phyloP scores from a whole-genome alignment of 1,140 invertebrate genomes.

The Homalodisca vitripennis region DNA sequence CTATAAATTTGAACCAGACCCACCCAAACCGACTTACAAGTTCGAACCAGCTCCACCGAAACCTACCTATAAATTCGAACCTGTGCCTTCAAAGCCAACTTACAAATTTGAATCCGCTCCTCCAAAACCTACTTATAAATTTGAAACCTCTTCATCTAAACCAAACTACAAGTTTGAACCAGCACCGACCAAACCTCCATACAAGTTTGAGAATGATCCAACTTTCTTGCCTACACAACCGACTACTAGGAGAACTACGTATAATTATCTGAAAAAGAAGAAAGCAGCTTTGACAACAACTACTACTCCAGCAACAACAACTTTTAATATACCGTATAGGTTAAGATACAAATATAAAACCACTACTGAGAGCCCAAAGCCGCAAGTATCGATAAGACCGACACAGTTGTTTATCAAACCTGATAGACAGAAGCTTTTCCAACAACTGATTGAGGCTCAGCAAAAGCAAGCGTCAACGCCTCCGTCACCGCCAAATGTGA shows the following conservation, averaged over 20 bases:
- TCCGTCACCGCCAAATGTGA: constrained; percentile 15
- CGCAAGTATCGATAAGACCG: constrained; percentile 18
- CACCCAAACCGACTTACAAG: constrained; percentile 11
- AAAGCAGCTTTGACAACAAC: constrained; percentile 31
- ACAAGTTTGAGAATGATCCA: constrained; percentile 1
- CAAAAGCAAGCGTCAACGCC: constrained; percentile 28
- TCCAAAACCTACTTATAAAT: neutral
- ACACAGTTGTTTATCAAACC: constrained; percentile 29
- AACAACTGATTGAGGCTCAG: constrained; percentile 33
- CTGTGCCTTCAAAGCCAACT: neutral
- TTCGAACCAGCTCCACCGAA: constrained; percentile 16
- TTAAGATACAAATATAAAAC: constrained; percentile 29
- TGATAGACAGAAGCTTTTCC: constrained; percentile 38
- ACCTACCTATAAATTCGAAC: neutral
- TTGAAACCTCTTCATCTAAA: neutral
- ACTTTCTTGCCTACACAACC: constrained; percentile 25
- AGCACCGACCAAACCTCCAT: constrained; percentile 8
- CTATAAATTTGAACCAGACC: constrained; percentile 10
- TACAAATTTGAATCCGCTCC: constrained; percentile 10
- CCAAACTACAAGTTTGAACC: constrained; percentile 2
- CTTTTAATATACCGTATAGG: constrained; percentile 32
- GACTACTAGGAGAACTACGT: constrained; percentile 19
- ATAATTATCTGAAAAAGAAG: constrained; percentile 20
- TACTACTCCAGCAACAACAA: constrained; percentile 46
- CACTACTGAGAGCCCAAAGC: constrained; percentile 28